These are phyloP conservation scores for Silurus lanzhouensis DNA, from an alignment of 2,797 vertebrate genomes.

Conservation along the genomic window DNA sequence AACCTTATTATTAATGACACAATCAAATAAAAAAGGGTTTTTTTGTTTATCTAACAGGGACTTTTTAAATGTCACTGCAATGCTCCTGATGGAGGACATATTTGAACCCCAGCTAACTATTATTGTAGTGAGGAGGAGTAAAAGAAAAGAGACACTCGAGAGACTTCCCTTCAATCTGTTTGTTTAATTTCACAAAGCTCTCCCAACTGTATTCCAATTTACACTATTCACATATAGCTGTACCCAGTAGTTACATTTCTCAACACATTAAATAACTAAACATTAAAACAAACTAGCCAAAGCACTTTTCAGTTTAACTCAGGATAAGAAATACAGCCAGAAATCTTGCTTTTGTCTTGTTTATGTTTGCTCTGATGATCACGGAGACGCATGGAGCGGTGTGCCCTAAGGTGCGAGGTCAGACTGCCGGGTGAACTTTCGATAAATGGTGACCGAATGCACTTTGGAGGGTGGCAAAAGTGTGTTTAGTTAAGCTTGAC, in stretches of 20 bases:
- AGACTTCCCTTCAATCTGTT: conserved; percentile 63
- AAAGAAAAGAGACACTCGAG: conserved; percentile 47
- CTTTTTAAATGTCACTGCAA: background rate
- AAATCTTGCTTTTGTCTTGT: conserved; percentile 38
- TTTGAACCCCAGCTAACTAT: background rate
- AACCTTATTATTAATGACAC: too few relatives aligned
- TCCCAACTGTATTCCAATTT: conserved; percentile 74
- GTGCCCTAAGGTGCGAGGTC: conserved; percentile 83
- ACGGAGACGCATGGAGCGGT: conserved; percentile 67
- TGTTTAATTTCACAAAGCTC: conserved; percentile 62
- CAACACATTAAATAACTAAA: conserved; percentile 93
- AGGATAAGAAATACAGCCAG: conserved; percentile 57
- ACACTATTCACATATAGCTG: conserved; percentile 96
- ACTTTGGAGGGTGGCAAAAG: conserved; percentile 48
- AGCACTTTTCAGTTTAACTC: conserved; percentile 55
- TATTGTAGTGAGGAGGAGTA: too few relatives aligned
- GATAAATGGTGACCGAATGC: conserved; percentile 57
- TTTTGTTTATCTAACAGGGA: too few relatives aligned
- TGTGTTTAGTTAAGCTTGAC: conserved; percentile 48
- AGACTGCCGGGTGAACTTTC: conserved; percentile 57
- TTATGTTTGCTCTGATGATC: conserved; percentile 55
- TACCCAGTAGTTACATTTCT: conserved; percentile 78
- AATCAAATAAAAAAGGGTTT: background rate
- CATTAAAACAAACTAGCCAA: conserved; percentile 72
- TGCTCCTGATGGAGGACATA: background rate